These are phyloP conservation scores for Bungarus multicinctus DNA, from an alignment of 2,113 vertebrate species.

Conservation along the genomic window DNA sequence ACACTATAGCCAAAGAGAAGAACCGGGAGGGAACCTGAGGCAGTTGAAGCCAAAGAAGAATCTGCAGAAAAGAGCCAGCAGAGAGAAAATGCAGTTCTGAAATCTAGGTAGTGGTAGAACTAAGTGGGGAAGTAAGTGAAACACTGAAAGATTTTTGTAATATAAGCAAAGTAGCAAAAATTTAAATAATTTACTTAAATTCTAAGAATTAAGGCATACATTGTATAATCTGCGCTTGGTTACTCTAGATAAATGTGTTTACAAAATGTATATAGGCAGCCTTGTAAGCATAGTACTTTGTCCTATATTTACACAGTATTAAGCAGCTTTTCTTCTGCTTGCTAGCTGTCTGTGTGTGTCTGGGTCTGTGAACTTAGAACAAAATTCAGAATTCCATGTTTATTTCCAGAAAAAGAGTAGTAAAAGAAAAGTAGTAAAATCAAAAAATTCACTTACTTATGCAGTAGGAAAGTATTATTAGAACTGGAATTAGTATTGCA, in stretches of 20 bases:
- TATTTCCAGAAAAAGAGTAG: background rate
- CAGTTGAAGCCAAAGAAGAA: background rate
- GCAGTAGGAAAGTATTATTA: accelerated
- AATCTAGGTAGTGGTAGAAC: background rate
- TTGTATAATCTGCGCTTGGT: background rate
- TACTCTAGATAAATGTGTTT: background rate
- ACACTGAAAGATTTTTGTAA: background rate
- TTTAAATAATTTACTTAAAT: background rate
- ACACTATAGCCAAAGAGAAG: background rate
- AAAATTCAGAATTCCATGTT: background rate
- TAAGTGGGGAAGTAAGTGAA: background rate
- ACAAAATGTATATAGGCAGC: background rate
- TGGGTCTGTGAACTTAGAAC: background rate
- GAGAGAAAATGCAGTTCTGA: background rate
- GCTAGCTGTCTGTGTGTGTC: background rate
- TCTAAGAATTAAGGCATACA: background rate
- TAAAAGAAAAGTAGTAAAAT: background rate
- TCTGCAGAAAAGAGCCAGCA: background rate
- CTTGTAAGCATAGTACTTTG: background rate
- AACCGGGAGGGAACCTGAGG: background rate
- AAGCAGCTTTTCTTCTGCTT: background rate
- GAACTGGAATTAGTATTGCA: background rate
- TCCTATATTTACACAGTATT: background rate
- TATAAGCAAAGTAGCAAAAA: background rate
- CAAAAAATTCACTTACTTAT: background rate